Conservation (phyloP, 2,113 vertebrate species). For the Clarias batrachus region DNA sequence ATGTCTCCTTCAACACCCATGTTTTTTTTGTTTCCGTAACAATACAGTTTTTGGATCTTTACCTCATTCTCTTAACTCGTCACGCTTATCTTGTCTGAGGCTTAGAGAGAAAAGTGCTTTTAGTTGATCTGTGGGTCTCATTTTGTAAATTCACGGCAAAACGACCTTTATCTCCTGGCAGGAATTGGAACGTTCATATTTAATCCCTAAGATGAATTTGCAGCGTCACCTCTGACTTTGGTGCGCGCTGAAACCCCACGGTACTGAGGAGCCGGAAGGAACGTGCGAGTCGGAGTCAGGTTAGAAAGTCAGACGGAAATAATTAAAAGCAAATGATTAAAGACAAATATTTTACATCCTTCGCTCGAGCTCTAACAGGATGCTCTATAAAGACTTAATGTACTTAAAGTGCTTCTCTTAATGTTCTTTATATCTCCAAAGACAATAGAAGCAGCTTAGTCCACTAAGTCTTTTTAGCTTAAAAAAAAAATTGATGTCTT, state of each 20-base stretch:
- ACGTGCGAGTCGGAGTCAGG: not conserved
- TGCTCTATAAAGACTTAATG: not conserved
- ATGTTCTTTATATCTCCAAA: not conserved
- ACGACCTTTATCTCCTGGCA: constrained; percentile 47
- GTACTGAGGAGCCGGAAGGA: not conserved
- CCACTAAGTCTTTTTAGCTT: not conserved
- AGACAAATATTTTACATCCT: not conserved
- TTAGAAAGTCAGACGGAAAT: not conserved
- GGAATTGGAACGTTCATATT: constrained; percentile 54
- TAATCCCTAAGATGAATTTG: constrained; percentile 43
- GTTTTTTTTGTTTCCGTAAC: not conserved
- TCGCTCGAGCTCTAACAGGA: not conserved
- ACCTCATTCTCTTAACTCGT: constrained; percentile 17
- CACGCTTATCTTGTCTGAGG: constrained; percentile 12
- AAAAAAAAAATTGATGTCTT: too few species aligned
- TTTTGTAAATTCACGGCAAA: constrained; percentile 41
- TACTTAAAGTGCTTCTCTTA: not conserved
- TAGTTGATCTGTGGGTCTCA: constrained; percentile 51
- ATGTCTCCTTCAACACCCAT: not conserved
- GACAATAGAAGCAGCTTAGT: not conserved
- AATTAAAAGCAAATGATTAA: not conserved
- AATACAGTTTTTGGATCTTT: constrained; percentile 26
- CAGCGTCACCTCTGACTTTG: constrained; percentile 20
- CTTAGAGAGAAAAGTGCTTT: constrained; percentile 44
- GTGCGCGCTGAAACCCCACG: not conserved